A percentile compares a stretch with the other conserved stretches of the same genome.
Conservation (phyloP, 2,888 invertebrate genomes). For the Lottia gigantea region DNA sequence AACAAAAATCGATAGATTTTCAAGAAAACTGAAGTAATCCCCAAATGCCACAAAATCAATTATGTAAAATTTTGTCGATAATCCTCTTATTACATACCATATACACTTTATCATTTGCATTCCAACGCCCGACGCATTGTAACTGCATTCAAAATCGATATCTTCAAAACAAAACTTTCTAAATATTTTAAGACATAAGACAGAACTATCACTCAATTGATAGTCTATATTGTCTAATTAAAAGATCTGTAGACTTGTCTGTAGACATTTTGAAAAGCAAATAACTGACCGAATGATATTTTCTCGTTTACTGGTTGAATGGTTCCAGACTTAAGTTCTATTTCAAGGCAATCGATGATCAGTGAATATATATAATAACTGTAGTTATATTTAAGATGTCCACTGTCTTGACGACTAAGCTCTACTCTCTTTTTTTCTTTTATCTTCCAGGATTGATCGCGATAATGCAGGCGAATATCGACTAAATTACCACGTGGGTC, state of each 20-base stretch:
- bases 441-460: constrained; percentile 2
- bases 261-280: neutral
- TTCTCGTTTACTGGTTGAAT: neutral
- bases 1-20: no score
- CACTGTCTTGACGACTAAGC: neutral
- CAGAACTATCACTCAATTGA: neutral
- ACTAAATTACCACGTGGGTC: neutral
- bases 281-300: neutral
- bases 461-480: constrained; percentile 4
- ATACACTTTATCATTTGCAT: no score
- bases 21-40: no score
- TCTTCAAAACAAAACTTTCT: neutral
- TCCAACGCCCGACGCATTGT: no score
- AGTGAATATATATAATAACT: neutral
- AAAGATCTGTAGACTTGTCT: neutral
- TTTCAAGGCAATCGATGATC: constrained; percentile 1
- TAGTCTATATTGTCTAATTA: no score
- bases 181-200: neutral
- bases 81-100: no score
- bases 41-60: no score
- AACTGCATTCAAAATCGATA: neutral
- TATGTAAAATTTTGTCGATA: no score
- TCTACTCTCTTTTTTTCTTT: neutral
- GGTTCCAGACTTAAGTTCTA: neutral
- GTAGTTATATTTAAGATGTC: constrained; percentile 1